Conservation (phyloP, 1,140 invertebrate genomes). For the Drosophila takahashii region DNA sequence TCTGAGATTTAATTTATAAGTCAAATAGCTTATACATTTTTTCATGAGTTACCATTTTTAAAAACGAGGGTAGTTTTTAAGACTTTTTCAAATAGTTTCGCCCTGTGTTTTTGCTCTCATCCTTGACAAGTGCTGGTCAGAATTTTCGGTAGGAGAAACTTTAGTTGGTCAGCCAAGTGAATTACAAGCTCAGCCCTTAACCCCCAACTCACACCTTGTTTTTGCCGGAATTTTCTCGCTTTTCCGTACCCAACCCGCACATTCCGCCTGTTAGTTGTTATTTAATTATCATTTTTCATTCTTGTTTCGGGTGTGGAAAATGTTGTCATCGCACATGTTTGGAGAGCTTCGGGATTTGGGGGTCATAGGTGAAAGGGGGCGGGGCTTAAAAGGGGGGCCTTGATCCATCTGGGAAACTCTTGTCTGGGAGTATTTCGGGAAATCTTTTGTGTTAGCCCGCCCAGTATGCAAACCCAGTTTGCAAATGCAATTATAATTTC, state of each 20-base stretch:
- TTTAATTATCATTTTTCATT: slow-evolving; percentile 71
- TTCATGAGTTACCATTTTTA: too few species aligned
- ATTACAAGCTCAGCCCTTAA: slow-evolving; percentile 58
- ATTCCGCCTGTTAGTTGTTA: slow-evolving; percentile 44
- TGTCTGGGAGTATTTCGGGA: slow-evolving; percentile 10
- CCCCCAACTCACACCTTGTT: slow-evolving; percentile 15
- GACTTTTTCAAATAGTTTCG: background rate
- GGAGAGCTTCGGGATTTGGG: background rate
- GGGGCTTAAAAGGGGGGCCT: background rate
- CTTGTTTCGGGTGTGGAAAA: slow-evolving; percentile 48
- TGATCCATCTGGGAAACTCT: slow-evolving; percentile 1
- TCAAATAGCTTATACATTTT: too few species aligned
- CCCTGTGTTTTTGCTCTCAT: background rate
- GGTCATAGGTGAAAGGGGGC: background rate
- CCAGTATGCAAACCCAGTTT: too few species aligned
- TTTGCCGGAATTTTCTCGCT: background rate
- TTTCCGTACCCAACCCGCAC: background rate
- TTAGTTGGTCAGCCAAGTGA: slow-evolving; percentile 59
- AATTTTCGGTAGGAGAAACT: slow-evolving; percentile 37
- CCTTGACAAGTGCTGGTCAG: background rate
- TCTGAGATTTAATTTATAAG: too few species aligned
- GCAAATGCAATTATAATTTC: slow-evolving; percentile 70
- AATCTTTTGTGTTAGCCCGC: slow-evolving; percentile 6
- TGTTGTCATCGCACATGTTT: slow-evolving; percentile 53
- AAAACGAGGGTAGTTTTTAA: too few species aligned